Conservation (phyloP, 2,113 vertebrate species). For the Crotalus tigris region DNA sequence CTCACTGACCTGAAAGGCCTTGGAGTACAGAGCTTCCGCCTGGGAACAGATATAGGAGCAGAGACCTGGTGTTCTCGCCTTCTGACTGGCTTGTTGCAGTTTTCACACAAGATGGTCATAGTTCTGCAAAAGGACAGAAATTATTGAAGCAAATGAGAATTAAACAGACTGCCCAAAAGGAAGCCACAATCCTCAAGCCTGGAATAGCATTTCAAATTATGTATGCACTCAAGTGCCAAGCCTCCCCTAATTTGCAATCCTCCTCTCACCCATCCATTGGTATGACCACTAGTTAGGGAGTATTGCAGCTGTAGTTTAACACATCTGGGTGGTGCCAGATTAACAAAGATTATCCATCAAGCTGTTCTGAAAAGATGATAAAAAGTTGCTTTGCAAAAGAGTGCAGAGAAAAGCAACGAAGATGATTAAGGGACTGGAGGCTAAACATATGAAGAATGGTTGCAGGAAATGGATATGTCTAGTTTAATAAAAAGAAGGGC, state of each 20-base stretch:
- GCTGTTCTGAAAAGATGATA: neutral
- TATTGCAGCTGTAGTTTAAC: neutral
- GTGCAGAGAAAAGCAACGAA: neutral
- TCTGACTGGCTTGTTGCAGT: conserved; percentile 63
- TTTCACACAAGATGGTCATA: conserved; percentile 76
- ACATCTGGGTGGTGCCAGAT: neutral
- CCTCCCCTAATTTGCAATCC: neutral
- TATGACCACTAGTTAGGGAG: neutral
- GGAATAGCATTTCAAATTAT: neutral
- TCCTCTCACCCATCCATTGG: neutral
- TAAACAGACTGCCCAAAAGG: neutral
- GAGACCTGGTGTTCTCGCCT: conserved; percentile 39
- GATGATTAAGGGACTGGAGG: neutral
- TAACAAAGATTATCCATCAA: neutral
- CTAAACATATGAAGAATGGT: neutral
- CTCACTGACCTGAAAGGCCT: conserved; percentile 70
- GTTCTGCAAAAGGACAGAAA: conserved; percentile 26
- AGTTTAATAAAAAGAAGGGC: neutral
- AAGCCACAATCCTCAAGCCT: neutral
- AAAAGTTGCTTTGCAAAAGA: neutral
- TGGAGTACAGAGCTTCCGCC: neutral
- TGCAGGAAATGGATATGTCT: neutral
- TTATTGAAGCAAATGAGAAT: neutral
- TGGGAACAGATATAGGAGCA: conserved; percentile 19
- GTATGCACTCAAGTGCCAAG: neutral